phyloP scores from a whole-genome alignment of 1,140 invertebrate species.

The Parapsyche elsis region DNA sequence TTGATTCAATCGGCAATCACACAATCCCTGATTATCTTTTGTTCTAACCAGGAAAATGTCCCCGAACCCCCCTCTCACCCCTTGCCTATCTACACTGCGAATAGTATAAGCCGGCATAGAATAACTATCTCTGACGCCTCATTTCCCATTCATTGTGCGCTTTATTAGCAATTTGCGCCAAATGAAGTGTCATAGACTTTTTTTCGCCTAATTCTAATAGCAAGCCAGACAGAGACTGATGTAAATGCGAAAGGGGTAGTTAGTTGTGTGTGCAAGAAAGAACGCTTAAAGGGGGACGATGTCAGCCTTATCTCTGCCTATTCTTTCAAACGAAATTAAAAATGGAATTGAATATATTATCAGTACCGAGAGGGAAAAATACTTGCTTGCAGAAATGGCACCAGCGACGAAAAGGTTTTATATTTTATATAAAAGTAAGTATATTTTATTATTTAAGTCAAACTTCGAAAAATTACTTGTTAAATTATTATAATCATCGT shows the following conservation, averaged over 20 bases:
- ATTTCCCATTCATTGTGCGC: conserved; percentile 33
- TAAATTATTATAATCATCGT: no score
- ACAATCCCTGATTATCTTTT: no score
- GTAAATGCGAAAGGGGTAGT: conserved; percentile 41
- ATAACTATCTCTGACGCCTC: conserved; percentile 23
- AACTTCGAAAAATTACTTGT: neutral
- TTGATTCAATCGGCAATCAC: neutral
- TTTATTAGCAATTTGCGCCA: conserved; percentile 31
- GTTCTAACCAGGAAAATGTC: neutral
- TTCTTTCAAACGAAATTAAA: conserved; percentile 57
- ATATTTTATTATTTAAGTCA: neutral
- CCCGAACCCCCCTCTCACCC: neutral
- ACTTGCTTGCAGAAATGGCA: conserved; percentile 18
- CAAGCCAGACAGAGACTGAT: conserved; percentile 3
- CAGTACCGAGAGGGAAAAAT: conserved; percentile 26
- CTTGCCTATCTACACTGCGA: no score
- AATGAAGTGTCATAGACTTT: conserved; percentile 26
- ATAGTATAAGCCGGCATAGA: neutral
- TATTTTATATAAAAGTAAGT: no score
- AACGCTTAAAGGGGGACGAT: conserved; percentile 17
- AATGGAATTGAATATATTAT: conserved; percentile 55
- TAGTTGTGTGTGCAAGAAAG: conserved; percentile 25
- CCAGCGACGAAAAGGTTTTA: neutral
- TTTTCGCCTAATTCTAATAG: conserved; percentile 23
- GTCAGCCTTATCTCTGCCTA: conserved; percentile 54